phyloP scores from a whole-genome alignment of 2,797 vertebrate genomes.

The Pipistrellus kuhlii region DNA sequence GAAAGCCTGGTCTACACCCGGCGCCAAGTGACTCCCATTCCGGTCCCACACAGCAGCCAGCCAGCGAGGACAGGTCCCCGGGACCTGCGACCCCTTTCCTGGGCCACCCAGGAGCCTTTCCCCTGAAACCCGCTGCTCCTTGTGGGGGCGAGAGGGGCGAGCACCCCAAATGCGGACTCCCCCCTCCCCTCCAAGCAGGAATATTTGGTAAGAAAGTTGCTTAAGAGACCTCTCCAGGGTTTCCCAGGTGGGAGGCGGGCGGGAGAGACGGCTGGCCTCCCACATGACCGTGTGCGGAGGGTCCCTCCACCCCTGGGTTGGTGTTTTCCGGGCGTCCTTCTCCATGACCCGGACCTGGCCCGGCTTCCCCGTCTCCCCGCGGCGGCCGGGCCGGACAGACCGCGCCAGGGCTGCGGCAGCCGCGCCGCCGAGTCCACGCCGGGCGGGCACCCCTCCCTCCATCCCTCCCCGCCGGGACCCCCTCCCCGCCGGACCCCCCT shows the following conservation, averaged over 20 bases:
- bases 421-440: slow-evolving; percentile 27
- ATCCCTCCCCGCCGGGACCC: too few species aligned
- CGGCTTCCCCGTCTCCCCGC: slow-evolving; percentile 23
- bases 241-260: slow-evolving; percentile 47
- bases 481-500: too few species aligned
- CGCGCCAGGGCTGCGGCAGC: slow-evolving; percentile 70
- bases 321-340: slow-evolving; percentile 57
- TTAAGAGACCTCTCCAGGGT: slow-evolving; percentile 66
- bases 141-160: background rate
- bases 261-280: slow-evolving; percentile 14
- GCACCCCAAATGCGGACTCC: slow-evolving; percentile 58
- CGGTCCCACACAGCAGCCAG: slow-evolving; percentile 60
- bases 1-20: slow-evolving; percentile 67
- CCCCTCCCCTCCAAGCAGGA: background rate
- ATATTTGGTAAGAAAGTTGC: slow-evolving; percentile 79
- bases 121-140: slow-evolving; percentile 61
- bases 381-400: slow-evolving; percentile 6
- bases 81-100: slow-evolving; percentile 68
- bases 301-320: background rate
- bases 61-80: slow-evolving; percentile 65
- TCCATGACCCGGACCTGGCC: slow-evolving; percentile 32
- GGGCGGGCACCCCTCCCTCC: background rate
- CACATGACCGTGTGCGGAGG: slow-evolving; percentile 63
- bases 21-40: slow-evolving; percentile 68
- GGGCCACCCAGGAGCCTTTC: slow-evolving; percentile 73